Base-by-base conservation (phyloP, 2,797 vertebrate species). In the Tapera naevia region DNA sequence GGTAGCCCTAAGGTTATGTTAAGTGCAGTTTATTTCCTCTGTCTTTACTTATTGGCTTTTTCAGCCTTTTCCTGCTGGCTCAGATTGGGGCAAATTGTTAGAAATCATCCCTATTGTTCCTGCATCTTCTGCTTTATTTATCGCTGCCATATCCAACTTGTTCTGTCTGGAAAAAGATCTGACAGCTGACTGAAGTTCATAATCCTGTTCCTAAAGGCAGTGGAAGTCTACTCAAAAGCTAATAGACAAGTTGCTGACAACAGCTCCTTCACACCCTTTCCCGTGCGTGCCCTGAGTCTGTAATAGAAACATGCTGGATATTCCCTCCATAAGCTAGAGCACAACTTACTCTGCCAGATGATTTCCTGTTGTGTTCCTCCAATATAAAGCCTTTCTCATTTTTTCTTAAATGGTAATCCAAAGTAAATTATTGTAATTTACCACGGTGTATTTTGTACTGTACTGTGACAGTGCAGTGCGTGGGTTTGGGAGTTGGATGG, bases 181-280 rank as follows among this genome's bases (percentile, higher is more conserved):
- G 89, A 93, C 83, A 82, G 62, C 43, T 89, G 78, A 87, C 64
- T 74, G 88, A 91, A 73, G 67, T 89, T 93, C 86, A 30, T 89
- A 87, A 56, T 93, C 3, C 2, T 64, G 22, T 70, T 93, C 71
- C 61, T 67, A 78, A 94, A 87, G 94, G 84, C 86, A 89, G 75
- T 88, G 57, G 89, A 94, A 90, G 60, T 73, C 60, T 91, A 74
- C 32, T 92, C 41, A 84, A 93, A 96, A 85, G 78, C 83, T 61
- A 73, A 84, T 10, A 93, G 94, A 95, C 91, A 80, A 93, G 91
- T 25, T 90, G 94, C 83, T 96, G 95, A 95, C 94, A 96, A 89
- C 87, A 86, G 28, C 25, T 93, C 78, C 93, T 96, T 95, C 86
- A 35, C 93, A 86, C 96, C 73, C 91, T 79, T 90, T 76, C 46